Evolutionary conservation across 2,113 vertebrate species (phyloP).

Genomic region (Nothobranchius kuhntae): DNA sequence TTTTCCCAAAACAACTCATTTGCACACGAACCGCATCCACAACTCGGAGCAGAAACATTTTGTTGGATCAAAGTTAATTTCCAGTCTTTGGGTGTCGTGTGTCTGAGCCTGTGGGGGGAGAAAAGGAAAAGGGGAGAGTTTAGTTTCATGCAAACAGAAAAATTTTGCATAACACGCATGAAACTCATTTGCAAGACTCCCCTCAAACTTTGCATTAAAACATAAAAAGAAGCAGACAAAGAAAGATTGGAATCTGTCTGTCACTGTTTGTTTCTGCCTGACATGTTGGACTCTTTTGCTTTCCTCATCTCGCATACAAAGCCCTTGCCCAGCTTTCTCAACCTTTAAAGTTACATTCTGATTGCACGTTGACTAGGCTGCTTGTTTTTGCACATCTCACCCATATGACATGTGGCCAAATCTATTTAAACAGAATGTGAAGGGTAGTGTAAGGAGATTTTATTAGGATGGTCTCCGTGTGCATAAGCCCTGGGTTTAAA

Average conservation of each 20-base stretch:
- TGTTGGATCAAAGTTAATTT: slow-evolving; percentile 39
- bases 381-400: slow-evolving; percentile 54
- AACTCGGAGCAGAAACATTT: slow-evolving; percentile 23
- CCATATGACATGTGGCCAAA: slow-evolving; percentile 37
- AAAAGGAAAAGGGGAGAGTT: slow-evolving; percentile 25
- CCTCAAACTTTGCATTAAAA: slow-evolving; percentile 60
- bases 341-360: slow-evolving; percentile 23
- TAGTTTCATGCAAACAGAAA: slow-evolving; percentile 55
- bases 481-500: slow-evolving; percentile 62
- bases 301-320: not conserved
- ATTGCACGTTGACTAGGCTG: slow-evolving; percentile 39
- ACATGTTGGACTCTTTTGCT: not conserved
- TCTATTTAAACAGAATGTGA: slow-evolving; percentile 51
- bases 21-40: not conserved
- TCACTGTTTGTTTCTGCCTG: slow-evolving; percentile 4
- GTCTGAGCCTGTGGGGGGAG: slow-evolving; percentile 32
- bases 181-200: slow-evolving; percentile 61
- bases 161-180: slow-evolving; percentile 58
- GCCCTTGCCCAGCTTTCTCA: slow-evolving; percentile 1
- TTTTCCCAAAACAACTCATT: slow-evolving; percentile 7
- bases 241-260: not conserved
- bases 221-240: slow-evolving; percentile 40
- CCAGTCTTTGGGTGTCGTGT: slow-evolving; percentile 47
- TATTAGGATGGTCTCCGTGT: slow-evolving; percentile 53
- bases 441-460: slow-evolving; percentile 52